A percentile compares a stretch with the other conserved stretches of the same genome.
Conservation (phyloP, 2,113 vertebrate species). For the Heliornis fulica region DNA sequence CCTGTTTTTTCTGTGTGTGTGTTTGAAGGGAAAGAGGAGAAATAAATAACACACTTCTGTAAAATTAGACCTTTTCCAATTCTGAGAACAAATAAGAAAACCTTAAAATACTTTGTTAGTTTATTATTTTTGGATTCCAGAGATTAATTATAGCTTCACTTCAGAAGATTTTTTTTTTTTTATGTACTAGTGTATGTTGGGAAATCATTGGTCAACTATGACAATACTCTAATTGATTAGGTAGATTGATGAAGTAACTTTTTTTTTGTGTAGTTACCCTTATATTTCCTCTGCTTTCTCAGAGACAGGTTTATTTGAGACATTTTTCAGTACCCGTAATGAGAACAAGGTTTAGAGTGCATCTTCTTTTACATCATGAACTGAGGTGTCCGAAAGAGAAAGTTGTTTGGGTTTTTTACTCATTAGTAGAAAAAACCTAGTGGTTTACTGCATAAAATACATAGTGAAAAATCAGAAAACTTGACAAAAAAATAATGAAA, state of each 20-base stretch:
- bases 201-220: neutral
- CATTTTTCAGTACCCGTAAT: neutral
- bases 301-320: neutral
- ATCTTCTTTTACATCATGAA: neutral
- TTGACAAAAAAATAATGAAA: neutral
- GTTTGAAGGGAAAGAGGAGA: neutral
- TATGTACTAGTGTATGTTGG: neutral
- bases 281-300: neutral
- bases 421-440: neutral
- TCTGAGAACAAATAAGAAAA: neutral
- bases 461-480: neutral
- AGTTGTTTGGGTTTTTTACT: neutral
- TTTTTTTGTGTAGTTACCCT: neutral
- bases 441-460: neutral
- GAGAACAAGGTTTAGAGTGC: neutral
- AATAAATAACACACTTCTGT: neutral
- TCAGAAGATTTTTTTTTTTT: neutral
- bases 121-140: neutral
- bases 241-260: neutral
- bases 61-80: neutral
- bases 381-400: neutral
- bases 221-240: neutral
- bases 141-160: neutral
- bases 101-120: neutral
- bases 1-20: neutral